A percentile compares a stretch with the other conserved stretches of the same genome.
Evolutionary conservation across 1,140 invertebrate species (phyloP).

Genomic region (Chelonus insularis): DNA sequence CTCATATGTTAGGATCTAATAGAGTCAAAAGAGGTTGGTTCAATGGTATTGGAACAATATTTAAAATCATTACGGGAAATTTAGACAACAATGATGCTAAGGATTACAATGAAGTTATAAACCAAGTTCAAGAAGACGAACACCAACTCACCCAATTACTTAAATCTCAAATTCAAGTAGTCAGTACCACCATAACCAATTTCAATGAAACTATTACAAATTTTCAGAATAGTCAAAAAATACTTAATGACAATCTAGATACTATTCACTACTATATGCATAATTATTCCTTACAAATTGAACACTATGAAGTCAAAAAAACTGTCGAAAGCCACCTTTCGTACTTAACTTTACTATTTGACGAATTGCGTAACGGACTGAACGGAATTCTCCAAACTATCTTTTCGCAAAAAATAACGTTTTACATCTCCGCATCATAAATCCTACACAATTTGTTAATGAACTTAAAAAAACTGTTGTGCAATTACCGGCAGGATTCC

Average conservation of each 20-base stretch:
- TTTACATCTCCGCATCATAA: constrained; percentile 10
- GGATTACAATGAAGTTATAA: constrained; percentile 24
- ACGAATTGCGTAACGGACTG: constrained; percentile 8
- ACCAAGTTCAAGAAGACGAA: constrained; percentile 23
- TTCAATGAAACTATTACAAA: constrained; percentile 24
- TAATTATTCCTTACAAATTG: not conserved
- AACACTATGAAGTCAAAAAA: constrained; percentile 2
- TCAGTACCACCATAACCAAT: constrained; percentile 23
- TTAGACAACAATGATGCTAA: constrained; percentile 22
- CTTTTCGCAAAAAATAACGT: not conserved
- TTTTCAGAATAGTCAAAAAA: constrained; percentile 1
- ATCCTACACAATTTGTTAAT: constrained; percentile 6
- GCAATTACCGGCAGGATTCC: not conserved
- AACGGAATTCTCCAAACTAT: not conserved
- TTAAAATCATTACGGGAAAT: constrained; percentile 10
- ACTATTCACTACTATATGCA: constrained; percentile 5
- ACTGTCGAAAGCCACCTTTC: constrained; percentile 4
- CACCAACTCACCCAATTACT: not conserved
- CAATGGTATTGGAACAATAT: constrained; percentile 14
- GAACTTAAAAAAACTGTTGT: constrained; percentile 8
- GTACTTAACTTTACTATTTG: not conserved
- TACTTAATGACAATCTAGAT: constrained; percentile 4
- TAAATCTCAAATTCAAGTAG: constrained; percentile 14
- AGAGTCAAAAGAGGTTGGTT: constrained; percentile 15
- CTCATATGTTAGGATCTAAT: not conserved